Conservation (phyloP, 2,797 vertebrate genomes). For the Falco rusticolus region DNA sequence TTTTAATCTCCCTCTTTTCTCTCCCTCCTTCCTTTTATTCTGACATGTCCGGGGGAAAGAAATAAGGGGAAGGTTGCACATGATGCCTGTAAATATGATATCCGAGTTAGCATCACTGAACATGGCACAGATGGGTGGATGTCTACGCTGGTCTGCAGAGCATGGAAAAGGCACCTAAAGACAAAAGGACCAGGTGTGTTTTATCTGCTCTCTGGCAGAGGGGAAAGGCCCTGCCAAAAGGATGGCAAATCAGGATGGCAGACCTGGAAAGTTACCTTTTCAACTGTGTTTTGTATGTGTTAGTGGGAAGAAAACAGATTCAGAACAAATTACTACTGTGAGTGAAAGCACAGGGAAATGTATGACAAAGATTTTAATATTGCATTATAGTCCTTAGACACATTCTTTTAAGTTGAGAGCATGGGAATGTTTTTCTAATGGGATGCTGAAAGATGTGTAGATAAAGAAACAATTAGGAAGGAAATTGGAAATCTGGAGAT, state of each 20-base stretch:
- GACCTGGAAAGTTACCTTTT: background rate
- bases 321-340: background rate
- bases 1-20: background rate
- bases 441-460: slow-evolving; percentile 51
- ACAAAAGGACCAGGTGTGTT: background rate
- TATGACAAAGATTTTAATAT: slow-evolving; percentile 40
- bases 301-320: background rate
- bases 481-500: slow-evolving; percentile 59
- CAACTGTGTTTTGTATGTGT: background rate
- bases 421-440: slow-evolving; percentile 22
- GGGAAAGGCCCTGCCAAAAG: background rate
- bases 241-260: background rate
- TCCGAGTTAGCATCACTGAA: background rate
- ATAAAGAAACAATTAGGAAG: slow-evolving; percentile 61
- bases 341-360: background rate
- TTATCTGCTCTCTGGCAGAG: background rate
- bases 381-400: slow-evolving; percentile 13
- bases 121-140: accelerated
- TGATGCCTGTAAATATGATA: background rate
- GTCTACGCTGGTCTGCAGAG: background rate
- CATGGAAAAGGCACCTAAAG: background rate
- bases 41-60: background rate
- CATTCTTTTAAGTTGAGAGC: slow-evolving; percentile 21
- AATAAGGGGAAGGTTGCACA: background rate
- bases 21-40: background rate